phyloP scores from a whole-genome alignment of 2,888 invertebrate species.

The Latrodectus elegans region DNA sequence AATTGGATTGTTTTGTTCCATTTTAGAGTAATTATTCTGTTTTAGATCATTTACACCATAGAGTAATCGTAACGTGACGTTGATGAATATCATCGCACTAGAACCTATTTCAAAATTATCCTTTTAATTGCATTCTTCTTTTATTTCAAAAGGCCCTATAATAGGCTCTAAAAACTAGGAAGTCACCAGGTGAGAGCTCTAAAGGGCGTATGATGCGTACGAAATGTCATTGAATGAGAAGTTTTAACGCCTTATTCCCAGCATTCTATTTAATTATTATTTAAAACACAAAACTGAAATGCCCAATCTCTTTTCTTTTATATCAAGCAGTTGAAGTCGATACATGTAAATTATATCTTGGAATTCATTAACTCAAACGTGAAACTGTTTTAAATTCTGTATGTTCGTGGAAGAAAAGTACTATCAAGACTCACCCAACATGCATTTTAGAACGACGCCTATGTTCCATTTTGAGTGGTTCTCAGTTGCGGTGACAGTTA shows the following conservation, averaged over 20 bases:
- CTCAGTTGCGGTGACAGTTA: constrained; percentile 50
- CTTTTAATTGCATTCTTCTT: too few relatives aligned
- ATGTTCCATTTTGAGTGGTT: constrained; percentile 35
- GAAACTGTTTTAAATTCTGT: constrained; percentile 49
- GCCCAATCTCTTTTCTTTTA: neutral
- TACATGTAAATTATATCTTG: constrained; percentile 2
- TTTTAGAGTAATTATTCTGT: too few relatives aligned
- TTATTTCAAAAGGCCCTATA: too few relatives aligned
- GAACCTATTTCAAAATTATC: too few relatives aligned
- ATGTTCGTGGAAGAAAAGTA: constrained; percentile 3
- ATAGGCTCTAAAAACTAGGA: too few relatives aligned
- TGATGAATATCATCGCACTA: too few relatives aligned
- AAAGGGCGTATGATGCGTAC: neutral
- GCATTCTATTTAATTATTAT: constrained; percentile 1
- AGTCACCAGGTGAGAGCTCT: too few relatives aligned
- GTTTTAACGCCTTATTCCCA: neutral
- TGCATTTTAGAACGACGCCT: constrained; percentile 57
- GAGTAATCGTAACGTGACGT: too few relatives aligned
- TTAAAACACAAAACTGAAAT: neutral
- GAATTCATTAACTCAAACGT: constrained; percentile 49
- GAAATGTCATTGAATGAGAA: neutral
- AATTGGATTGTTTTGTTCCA: too few relatives aligned
- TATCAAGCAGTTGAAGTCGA: neutral
- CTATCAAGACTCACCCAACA: constrained; percentile 49
- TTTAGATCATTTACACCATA: too few relatives aligned